Conservation (phyloP, 2,888 invertebrate species). For the Stegana nigrithorax region DNA sequence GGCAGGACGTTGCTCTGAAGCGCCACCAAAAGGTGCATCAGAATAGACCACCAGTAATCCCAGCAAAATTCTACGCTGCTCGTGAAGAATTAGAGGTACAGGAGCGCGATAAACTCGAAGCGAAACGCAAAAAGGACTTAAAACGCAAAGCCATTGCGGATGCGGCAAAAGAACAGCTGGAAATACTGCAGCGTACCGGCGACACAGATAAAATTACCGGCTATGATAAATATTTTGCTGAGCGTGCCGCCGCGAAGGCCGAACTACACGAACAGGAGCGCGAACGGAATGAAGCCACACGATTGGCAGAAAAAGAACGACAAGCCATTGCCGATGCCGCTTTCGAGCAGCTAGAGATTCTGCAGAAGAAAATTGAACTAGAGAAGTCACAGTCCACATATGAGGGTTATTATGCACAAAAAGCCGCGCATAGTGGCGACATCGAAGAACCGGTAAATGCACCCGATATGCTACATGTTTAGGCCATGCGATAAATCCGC, state of each 20-base stretch:
- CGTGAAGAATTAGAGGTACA: constrained; percentile 43
- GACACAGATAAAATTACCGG: constrained; percentile 47
- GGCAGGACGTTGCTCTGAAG: constrained; percentile 63
- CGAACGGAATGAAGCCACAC: constrained; percentile 57
- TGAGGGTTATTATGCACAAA: constrained; percentile 52
- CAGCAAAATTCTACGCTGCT: constrained; percentile 39
- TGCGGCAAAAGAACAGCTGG: constrained; percentile 54
- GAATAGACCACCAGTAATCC: constrained; percentile 49
- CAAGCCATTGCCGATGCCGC: constrained; percentile 61
- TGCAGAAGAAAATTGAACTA: constrained; percentile 53
- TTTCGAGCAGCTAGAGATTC: constrained; percentile 51
- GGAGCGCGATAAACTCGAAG: constrained; percentile 55
- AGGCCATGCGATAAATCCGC: too few relatives aligned
- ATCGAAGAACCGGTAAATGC: too few relatives aligned
- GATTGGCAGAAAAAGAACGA: constrained; percentile 57
- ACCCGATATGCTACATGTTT: too few relatives aligned
- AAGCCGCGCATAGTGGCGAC: too few relatives aligned
- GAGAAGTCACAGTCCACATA: constrained; percentile 54
- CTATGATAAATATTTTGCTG: constrained; percentile 52
- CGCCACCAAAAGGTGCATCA: constrained; percentile 64
- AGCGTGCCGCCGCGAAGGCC: constrained; percentile 56
- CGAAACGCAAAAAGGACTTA: constrained; percentile 46
- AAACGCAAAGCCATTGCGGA: constrained; percentile 58
- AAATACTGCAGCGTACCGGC: constrained; percentile 46
- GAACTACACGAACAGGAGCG: constrained; percentile 61